Percentiles rank a stretch among this genome's conserved stretches.
Evolutionary conservation across 2,888 invertebrate species (phyloP).

Genomic region (Sminthurinus aureus): DNA sequence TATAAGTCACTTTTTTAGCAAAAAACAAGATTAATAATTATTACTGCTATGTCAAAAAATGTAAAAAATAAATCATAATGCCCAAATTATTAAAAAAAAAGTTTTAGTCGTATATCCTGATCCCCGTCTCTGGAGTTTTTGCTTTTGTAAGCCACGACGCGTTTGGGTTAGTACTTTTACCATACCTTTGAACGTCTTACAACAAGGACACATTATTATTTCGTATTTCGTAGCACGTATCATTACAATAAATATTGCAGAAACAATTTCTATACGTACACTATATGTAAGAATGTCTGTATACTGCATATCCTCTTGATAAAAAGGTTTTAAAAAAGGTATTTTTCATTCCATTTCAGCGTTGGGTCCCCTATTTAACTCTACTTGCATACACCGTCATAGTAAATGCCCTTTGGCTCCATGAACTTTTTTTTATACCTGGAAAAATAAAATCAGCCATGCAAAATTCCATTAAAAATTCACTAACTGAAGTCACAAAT

Average conservation of each 20-base stretch:
- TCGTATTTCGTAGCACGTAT: too few species aligned
- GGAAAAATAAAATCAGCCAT: neutral
- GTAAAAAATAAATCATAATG: too few species aligned
- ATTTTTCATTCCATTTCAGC: neutral
- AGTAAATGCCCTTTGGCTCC: conserved; percentile 12
- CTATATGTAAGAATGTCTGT: neutral
- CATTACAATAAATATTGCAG: neutral
- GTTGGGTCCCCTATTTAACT: conserved; percentile 16
- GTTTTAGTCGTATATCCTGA: conserved; percentile 29
- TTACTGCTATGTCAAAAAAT: too few species aligned
- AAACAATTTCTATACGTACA: neutral
- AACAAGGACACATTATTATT: neutral
- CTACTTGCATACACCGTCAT: neutral
- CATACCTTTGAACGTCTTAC: neutral
- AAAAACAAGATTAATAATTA: too few species aligned
- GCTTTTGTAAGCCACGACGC: neutral
- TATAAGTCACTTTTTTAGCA: too few species aligned
- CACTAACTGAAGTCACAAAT: neutral
- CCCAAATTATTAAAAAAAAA: too few species aligned
- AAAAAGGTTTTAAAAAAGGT: too few species aligned
- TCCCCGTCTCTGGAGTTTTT: conserved; percentile 8
- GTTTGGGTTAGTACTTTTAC: conserved; percentile 1
- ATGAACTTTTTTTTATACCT: conserved; percentile 18
- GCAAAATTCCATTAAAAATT: neutral
- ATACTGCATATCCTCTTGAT: neutral